Evolutionary conservation across 2,113 vertebrate species (phyloP), one percentile per base, ranked within the genome.

Genomic region (Cathartes aura): DNA sequence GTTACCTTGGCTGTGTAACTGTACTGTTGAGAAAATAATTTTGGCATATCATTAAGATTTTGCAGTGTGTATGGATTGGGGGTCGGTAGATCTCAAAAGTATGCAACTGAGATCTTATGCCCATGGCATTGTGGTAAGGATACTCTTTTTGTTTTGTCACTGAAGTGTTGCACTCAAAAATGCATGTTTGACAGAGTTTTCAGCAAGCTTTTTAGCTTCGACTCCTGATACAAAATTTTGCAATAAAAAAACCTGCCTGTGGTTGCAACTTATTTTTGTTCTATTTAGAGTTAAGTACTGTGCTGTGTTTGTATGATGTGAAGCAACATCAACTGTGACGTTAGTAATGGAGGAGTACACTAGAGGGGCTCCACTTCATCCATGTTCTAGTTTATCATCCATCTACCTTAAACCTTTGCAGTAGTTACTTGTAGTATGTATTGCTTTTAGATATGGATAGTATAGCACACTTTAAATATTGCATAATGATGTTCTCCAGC

Each of bases 321-420:
- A 63, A 87, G 55, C 48, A 42, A 5, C 0, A 2, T 78, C 43
- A 71, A 5, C n/a, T 53, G 22, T 6, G 2, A 24, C 5, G 1
- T 36, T 62, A 34, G 19, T 59, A 52, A 36, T 27, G 27, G 71
- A 71, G n/a, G 26, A 78, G 22, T 48, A 22, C 14, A 12, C 11
- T 43, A 40, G 27, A 81, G n/a, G n/a, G 19, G 16, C 26, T 91
- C 40, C 1, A 8, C n/a, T 78, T 55, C 17, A 36, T 71, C 34
- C 0, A 0, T 59, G 6, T 80, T 92, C 22, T 68, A 38, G 19
- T 74, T 78, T 42, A 29, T 76, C 19, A 38, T 80, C 56, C 13
- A 20, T 79, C 56, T 34, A 3, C 34, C 16, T 43, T 68, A 67
- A 67, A 67, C n/a, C 62, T 85, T 91, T 89, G 34, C 16, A 43